Percentiles rank a stretch among this genome's conserved stretches.
Evolutionary conservation across 2,113 vertebrate species (phyloP).

Genomic region (Delphinus delphis): DNA sequence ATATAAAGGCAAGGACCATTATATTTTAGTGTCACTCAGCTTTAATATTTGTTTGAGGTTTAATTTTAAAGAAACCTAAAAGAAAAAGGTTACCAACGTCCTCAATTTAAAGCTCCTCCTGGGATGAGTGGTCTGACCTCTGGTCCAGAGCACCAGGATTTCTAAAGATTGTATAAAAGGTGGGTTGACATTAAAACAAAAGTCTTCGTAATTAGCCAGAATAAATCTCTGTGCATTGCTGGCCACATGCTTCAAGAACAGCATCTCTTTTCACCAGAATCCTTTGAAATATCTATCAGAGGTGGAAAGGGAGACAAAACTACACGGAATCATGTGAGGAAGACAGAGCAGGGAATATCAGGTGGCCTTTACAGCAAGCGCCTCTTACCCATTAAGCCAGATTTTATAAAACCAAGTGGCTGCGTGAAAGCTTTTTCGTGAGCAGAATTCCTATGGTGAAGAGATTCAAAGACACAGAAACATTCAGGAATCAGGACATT

Average conservation of each 20-base stretch:
- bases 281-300: neutral
- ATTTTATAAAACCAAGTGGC: neutral
- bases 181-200: slow-evolving; percentile 17
- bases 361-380: accelerated
- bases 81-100: neutral
- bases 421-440: neutral
- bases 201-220: slow-evolving; percentile 32
- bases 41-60: slow-evolving; percentile 42
- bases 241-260: neutral
- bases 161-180: slow-evolving; percentile 1
- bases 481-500: neutral
- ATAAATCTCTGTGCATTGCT: neutral
- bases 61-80: slow-evolving; percentile 33
- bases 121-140: neutral
- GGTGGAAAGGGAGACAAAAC: neutral
- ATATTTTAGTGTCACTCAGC: neutral
- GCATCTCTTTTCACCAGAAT: neutral
- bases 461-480: neutral
- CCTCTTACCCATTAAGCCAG: neutral
- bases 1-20: neutral
- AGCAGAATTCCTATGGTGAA: neutral
- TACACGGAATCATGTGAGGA: neutral
- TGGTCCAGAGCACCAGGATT: neutral
- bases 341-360: neutral
- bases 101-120: slow-evolving; percentile 24